Base-by-base conservation (phyloP, 2,888 invertebrate genomes). In the Gastracanthus pulcherrimus region DNA sequence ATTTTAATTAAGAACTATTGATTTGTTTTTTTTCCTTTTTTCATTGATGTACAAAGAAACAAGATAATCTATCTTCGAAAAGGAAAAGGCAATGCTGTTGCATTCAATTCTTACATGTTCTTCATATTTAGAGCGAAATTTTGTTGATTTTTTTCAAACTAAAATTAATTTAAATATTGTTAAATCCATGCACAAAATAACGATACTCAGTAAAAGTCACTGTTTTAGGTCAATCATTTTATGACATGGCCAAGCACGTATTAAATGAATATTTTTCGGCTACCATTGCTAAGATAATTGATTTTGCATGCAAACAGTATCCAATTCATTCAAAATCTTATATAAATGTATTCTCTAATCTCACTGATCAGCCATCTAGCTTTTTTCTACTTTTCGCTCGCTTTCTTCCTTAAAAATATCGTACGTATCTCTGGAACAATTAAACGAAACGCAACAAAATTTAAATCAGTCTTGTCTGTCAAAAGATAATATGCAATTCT, bases 381-480 rank as follows among this genome's bases (percentile, higher is more conserved):
- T 51, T 74, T 58, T 66, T 55, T 76, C 36, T 48, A 64, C 41
- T 36, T 48, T 41, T 69, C 36, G 16, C 7, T 70, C 58, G 36
- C 58, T 41, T 34, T 72, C 29, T 76, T 77, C 9, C 66, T 74
- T 80, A 51, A 71, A 75, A 76, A 48, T 74, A 82, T 69, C 70
- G 38, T 71, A 26, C 62, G 66, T 31, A 70, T 76, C 60, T 79
- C 60, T 80, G 55, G 45, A 41, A 71, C 41, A 75, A 82, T 58
- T 34, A 72, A 76, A 82, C 11, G n/a, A 81, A 84, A 79, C 69
- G 70, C 62, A 79, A 78, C 19, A 76, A 36, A 81, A 67, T 82
- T 76, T 55, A 84, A 85, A 87, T 85, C 88, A 84, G 84, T 88
- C 87, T 87, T 86, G 86, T 86, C 84, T 84, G 87, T 84, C 86